Base-by-base conservation (phyloP, 1,140 invertebrate genomes). In the Drosophila grimshawi region DNA sequence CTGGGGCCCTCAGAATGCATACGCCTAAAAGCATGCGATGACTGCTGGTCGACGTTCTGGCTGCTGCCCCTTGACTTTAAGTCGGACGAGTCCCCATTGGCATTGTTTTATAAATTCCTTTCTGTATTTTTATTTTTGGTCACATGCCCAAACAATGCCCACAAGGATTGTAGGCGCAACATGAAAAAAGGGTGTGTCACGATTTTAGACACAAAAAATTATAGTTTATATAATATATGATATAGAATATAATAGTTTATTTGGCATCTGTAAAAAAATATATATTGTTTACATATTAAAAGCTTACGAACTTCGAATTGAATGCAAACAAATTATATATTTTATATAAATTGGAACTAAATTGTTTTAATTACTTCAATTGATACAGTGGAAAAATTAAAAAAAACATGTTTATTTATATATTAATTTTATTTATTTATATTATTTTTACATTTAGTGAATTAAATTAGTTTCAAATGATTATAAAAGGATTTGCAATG, bases 21-120 rank as follows among this genome's bases (percentile, higher is more conserved):
- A 48, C 49, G 51, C 75, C 70, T 56, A 51, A 45, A 45, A 64
- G 68, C 53, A 80, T 73, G 70, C 80, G 37, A 49, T 61, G 75
- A 10, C 53, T 60, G 53, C 56, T 33, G 8, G 19, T 19, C 19
- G 19, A 19, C 19, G 19, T 19, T 19, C 19, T 19, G 19, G 19
- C 19, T 19, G 32, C 43, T 48, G 48, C 53, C 11, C 65, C 69
- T 55, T 11, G 27, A 19, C 55, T 37, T 10, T 11, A 33, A 30
- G 7, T 70, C 11, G 41, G 4, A 41, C n/a, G 63, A n/a, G 32
- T 61, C 41, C 43, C 41, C 51, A 68, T 74, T 74, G 61, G 30
- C 63, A 68, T 86, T 88, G 74, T 80, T 80, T 77, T 75, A 43
- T 83, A 65, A 88, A 83, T 80, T 88, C 62, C 73, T 70, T 88